These are phyloP conservation scores for Furnarius figulus DNA, from an alignment of 2,113 vertebrate genomes.

Conservation along the genomic window DNA sequence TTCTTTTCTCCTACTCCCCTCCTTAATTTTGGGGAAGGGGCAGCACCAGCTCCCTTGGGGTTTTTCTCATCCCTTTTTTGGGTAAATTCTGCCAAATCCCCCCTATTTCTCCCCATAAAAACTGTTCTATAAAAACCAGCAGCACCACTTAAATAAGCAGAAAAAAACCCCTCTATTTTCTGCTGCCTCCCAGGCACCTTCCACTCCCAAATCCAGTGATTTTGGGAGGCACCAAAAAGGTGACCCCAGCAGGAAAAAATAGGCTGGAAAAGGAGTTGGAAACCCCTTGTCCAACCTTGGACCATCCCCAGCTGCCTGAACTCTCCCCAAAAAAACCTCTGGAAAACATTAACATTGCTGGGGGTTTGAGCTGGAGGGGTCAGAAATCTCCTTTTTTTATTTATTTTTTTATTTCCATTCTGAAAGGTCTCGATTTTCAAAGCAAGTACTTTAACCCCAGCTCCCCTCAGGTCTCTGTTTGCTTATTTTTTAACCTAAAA, in stretches of 20 bases:
- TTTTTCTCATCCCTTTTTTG: accelerated
- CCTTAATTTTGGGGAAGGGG: neutral
- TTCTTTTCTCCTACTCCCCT: neutral
- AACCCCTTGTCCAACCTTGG: neutral
- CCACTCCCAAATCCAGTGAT: neutral
- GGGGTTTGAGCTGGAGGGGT: neutral
- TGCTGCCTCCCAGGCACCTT: neutral
- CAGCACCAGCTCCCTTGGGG: neutral
- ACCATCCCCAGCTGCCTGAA: neutral
- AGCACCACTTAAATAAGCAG: neutral
- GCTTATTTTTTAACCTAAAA: neutral
- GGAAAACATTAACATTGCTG: constrained; percentile 4
- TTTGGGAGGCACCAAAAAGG: neutral
- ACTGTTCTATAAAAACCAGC: neutral
- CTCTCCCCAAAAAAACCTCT: neutral
- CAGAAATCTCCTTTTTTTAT: neutral
- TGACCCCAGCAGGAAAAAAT: neutral
- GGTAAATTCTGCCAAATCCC: neutral
- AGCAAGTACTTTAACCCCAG: neutral
- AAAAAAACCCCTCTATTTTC: neutral
- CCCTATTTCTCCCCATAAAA: neutral
- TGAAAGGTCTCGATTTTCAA: constrained; percentile 1
- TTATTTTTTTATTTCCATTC: neutral
- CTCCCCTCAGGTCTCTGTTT: neutral
- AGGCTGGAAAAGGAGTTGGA: neutral